Evolutionary conservation across 2,113 vertebrate species (phyloP).

Genomic region (Poecile atricapillus): DNA sequence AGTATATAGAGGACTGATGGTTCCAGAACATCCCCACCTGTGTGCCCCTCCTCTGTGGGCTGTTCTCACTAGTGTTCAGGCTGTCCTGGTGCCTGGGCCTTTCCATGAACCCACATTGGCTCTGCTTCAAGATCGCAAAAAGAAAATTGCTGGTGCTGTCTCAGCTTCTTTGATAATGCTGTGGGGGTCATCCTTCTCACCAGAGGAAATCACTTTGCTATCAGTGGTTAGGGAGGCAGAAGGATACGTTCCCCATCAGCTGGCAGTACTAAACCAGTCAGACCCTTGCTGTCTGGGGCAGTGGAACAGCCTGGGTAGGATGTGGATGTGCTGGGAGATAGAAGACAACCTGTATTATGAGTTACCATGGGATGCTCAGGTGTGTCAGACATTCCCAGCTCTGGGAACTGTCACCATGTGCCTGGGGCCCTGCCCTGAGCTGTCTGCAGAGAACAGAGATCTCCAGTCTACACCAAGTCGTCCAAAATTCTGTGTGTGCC

Average conservation of each 20-base stretch:
- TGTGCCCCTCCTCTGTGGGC: background rate
- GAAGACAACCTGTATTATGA: fast-evolving
- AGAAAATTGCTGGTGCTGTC: background rate
- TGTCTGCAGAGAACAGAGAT: background rate
- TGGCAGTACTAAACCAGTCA: background rate
- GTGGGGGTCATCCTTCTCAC: background rate
- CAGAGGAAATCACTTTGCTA: background rate
- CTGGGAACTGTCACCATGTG: background rate
- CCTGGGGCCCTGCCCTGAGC: background rate
- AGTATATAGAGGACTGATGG: background rate
- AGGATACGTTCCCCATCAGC: fast-evolving
- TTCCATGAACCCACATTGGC: background rate
- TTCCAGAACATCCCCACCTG: background rate
- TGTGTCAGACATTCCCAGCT: background rate
- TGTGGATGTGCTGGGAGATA: background rate
- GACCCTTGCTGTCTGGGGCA: background rate
- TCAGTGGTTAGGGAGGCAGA: background rate
- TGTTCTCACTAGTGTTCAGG: background rate
- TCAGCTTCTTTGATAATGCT: background rate
- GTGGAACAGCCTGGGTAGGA: background rate
- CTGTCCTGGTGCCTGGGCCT: background rate
- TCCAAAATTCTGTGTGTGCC: background rate
- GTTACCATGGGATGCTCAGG: background rate
- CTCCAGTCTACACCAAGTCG: background rate
- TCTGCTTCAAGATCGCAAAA: background rate